Conservation (phyloP, 1,140 invertebrate genomes). For the Hesperophylax magnus region DNA sequence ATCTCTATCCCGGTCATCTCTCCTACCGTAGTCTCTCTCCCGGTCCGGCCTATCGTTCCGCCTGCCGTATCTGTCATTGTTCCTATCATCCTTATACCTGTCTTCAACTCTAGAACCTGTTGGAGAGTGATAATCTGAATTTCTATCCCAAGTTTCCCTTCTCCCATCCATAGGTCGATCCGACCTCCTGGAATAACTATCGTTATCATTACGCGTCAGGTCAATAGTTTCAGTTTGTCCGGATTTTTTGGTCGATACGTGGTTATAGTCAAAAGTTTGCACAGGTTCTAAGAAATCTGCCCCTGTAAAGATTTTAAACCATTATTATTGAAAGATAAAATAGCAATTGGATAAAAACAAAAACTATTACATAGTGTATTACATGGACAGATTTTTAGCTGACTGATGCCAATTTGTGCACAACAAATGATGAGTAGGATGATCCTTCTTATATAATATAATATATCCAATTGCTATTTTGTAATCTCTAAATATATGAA, state of each 20-base stretch:
- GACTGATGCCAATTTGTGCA: too few relatives aligned
- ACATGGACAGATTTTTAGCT: too few relatives aligned
- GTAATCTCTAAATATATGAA: too few relatives aligned
- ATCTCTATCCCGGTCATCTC: conserved; percentile 16
- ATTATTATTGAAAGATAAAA: background rate
- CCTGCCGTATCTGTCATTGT: conserved; percentile 49
- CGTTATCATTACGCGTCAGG: conserved; percentile 33
- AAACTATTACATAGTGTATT: background rate
- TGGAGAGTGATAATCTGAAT: conserved; percentile 34
- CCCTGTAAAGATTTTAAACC: conserved; percentile 60
- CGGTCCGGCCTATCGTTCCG: conserved; percentile 50
- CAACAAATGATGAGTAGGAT: too few relatives aligned
- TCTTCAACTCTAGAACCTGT: conserved; percentile 48
- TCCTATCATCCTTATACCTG: conserved; percentile 55
- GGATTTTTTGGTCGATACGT: conserved; percentile 69
- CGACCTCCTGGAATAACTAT: conserved; percentile 53
- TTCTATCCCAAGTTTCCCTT: conserved; percentile 38
- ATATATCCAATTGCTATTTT: too few relatives aligned
- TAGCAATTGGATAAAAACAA: background rate
- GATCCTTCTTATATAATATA: too few relatives aligned
- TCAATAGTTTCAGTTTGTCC: conserved; percentile 53
- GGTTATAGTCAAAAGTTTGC: conserved; percentile 75
- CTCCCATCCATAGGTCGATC: conserved; percentile 33
- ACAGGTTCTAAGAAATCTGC: conserved; percentile 71
- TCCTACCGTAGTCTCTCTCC: conserved; percentile 36